These are phyloP conservation scores for Nannospalax galili DNA, from an alignment of 2,113 vertebrate genomes.

Conservation along the genomic window DNA sequence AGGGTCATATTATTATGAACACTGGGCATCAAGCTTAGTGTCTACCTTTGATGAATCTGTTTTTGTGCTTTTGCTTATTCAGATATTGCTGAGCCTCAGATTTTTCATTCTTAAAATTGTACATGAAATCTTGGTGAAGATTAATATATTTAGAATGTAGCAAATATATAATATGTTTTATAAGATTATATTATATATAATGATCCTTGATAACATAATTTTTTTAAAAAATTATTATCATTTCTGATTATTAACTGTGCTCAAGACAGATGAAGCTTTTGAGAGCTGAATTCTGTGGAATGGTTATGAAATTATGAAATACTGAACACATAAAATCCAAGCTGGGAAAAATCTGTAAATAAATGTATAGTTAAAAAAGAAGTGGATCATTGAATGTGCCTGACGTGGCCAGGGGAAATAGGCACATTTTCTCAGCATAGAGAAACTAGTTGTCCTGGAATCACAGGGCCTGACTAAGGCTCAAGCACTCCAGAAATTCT, in stretches of 20 bases:
- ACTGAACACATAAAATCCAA: not conserved
- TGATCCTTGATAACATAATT: too few species aligned
- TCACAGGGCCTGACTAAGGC: not conserved
- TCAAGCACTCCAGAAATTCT: not conserved
- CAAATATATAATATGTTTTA: not conserved
- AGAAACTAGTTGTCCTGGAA: too few species aligned
- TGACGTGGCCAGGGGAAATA: not conserved
- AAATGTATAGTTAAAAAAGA: not conserved
- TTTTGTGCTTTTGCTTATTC: not conserved
- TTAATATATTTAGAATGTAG: not conserved
- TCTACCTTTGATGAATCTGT: not conserved
- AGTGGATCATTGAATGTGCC: not conserved
- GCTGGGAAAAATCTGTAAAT: not conserved
- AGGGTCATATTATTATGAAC: not conserved
- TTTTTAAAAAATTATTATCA: not conserved
- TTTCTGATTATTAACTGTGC: not conserved
- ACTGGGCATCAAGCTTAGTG: not conserved
- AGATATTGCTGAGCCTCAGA: not conserved
- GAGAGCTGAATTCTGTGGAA: not conserved
- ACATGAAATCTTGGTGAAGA: conserved; percentile 3
- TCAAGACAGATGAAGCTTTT: not conserved
- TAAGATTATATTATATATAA: not conserved
- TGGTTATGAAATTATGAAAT: conserved; percentile 28
- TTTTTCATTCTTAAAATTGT: not conserved
- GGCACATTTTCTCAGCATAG: not conserved